Percentiles rank a stretch among this genome's conserved stretches.
Evolutionary conservation across 2,888 invertebrate genomes (phyloP).

Genomic region (Ectemnius cavifrons): DNA sequence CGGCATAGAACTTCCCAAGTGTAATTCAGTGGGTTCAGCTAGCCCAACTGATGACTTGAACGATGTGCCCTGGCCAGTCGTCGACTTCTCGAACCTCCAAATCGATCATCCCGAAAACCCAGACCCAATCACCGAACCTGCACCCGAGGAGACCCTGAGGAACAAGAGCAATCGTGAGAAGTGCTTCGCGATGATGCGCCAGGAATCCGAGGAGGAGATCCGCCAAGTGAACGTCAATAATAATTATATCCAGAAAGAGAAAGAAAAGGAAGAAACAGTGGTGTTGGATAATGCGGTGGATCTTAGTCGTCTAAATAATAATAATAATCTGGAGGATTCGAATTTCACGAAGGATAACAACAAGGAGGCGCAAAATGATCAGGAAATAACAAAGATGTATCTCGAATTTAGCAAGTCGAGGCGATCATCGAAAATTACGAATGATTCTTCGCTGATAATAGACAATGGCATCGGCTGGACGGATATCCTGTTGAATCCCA

Average conservation of each 20-base stretch:
- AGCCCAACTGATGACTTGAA: slow-evolving; percentile 15
- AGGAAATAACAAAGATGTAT: slow-evolving; percentile 25
- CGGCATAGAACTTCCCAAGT: background rate
- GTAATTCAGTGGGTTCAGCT: background rate
- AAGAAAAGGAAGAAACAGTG: background rate
- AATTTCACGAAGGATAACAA: background rate
- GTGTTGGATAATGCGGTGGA: slow-evolving; percentile 8
- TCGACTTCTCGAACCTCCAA: background rate
- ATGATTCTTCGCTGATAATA: slow-evolving; percentile 19
- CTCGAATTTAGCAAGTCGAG: slow-evolving; percentile 31
- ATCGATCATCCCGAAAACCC: too few species aligned
- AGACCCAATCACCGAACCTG: too few species aligned
- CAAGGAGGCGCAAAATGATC: background rate
- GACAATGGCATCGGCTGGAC: slow-evolving; percentile 63
- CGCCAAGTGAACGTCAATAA: too few species aligned
- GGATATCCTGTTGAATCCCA: slow-evolving; percentile 60
- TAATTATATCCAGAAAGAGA: background rate
- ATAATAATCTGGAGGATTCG: slow-evolving; percentile 14
- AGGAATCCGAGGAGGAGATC: too few species aligned
- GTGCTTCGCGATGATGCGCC: too few species aligned
- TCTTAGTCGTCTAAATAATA: slow-evolving; percentile 21
- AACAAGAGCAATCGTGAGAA: too few species aligned
- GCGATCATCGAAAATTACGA: slow-evolving; percentile 20
- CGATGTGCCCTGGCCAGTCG: background rate
- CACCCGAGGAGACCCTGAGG: too few species aligned